Percentiles rank a stretch among this genome's conserved stretches.
Evolutionary conservation across 2,113 vertebrate genomes (phyloP).

Genomic region (Malurus cyaneus): DNA sequence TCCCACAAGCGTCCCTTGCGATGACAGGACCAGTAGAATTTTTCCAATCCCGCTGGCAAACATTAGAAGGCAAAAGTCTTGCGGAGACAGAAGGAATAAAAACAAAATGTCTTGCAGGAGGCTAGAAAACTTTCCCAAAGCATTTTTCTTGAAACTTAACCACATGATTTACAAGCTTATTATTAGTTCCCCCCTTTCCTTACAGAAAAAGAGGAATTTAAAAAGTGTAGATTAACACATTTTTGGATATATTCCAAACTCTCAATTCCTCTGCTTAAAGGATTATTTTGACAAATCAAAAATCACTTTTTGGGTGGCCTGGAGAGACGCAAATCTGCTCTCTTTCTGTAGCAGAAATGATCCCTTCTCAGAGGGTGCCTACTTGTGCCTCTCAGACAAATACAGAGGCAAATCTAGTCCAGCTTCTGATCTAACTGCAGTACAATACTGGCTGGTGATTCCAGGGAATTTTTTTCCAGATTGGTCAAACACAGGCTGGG

Average conservation of each 20-base stretch:
- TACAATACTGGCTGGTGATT: background rate
- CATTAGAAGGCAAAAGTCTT: conserved; percentile 12
- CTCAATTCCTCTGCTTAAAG: conserved; percentile 2
- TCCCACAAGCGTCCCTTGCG: background rate
- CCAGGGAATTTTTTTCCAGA: background rate
- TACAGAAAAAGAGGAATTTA: conserved; percentile 36
- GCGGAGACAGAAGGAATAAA: conserved; percentile 38
- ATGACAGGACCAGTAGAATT: conserved; percentile 16
- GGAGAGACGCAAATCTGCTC: background rate
- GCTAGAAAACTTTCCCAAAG: conserved; percentile 45
- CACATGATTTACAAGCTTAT: conserved; percentile 44
- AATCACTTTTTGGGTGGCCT: conserved; percentile 50
- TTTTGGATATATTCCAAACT: conserved; percentile 48
- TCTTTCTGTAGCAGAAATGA: background rate
- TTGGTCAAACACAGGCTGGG: background rate
- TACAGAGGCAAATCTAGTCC: background rate
- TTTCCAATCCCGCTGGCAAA: conserved; percentile 36
- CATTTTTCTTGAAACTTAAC: conserved; percentile 44
- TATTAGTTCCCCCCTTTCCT: background rate
- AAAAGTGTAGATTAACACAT: conserved; percentile 54
- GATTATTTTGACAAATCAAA: conserved; percentile 55
- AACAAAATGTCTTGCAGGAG: conserved; percentile 15
- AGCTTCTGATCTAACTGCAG: background rate
- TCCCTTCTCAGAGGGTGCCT: background rate
- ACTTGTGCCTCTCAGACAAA: background rate